Percentiles rank a stretch among this genome's conserved stretches.
These are phyloP conservation scores for Hydrozoanthus gracilis DNA, from an alignment of 92 coral and sea anemone genomes.

Conservation along the genomic window DNA sequence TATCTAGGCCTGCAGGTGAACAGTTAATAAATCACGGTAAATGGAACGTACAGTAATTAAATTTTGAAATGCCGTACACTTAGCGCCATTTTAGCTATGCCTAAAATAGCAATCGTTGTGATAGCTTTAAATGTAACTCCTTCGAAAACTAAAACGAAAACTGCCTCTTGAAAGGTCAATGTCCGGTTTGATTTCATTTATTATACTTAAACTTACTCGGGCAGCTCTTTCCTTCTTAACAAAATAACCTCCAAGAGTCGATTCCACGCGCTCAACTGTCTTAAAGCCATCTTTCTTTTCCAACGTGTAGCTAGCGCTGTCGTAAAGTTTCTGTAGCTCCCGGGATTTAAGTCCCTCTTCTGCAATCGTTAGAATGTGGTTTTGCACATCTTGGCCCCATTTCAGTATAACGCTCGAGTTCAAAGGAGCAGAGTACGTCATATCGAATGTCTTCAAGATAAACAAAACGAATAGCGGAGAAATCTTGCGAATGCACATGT, in stretches of 20 bases:
- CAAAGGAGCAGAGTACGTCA: constrained; percentile 52
- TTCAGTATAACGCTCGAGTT: constrained; percentile 62
- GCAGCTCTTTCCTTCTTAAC: constrained; percentile 95
- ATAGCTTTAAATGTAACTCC: background rate
- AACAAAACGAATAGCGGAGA: background rate
- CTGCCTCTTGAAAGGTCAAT: background rate
- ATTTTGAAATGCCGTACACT: too few relatives aligned
- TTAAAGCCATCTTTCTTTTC: constrained; percentile 86
- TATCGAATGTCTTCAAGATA: constrained; percentile 1
- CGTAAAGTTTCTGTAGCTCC: constrained; percentile 92
- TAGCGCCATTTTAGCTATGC: too few relatives aligned
- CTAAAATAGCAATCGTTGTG: too few relatives aligned
- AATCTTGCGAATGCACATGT: constrained; percentile 8
- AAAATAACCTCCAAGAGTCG: constrained; percentile 92
- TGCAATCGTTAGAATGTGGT: constrained; percentile 79
- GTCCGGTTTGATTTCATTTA: background rate
- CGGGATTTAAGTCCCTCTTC: constrained; percentile 90
- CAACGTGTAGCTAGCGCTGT: constrained; percentile 83
- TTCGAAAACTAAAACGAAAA: background rate
- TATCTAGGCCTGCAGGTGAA: too few relatives aligned
- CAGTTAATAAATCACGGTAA: too few relatives aligned
- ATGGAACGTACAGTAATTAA: too few relatives aligned
- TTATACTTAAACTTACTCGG: constrained; percentile 65
- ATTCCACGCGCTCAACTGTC: constrained; percentile 87
- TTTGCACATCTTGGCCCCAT: constrained; percentile 90